Evolutionary conservation across 2,888 invertebrate species (phyloP).

Genomic region (Dicyrtoma fusca): DNA sequence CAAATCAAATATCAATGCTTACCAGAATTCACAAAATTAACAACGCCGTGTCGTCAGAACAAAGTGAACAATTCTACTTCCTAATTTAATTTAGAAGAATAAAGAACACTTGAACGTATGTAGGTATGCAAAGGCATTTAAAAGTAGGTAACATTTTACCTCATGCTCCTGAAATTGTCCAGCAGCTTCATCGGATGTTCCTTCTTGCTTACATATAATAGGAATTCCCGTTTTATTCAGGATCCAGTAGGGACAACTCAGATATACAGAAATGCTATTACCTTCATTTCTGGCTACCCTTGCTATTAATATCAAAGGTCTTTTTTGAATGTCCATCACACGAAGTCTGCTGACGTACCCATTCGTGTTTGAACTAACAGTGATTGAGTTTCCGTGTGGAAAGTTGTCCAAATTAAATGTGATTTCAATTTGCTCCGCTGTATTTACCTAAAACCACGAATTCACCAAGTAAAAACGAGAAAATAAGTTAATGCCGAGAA

Average conservation of each 20-base stretch:
- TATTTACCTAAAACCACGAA: slow-evolving; percentile 65
- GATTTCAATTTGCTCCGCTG: slow-evolving; percentile 73
- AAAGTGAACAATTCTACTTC: not conserved
- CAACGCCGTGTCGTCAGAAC: not conserved
- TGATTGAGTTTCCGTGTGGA: slow-evolving; percentile 70
- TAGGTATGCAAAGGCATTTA: too few relatives aligned
- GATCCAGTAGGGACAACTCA: slow-evolving; percentile 78
- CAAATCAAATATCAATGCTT: too few relatives aligned
- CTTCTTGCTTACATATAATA: slow-evolving; percentile 91
- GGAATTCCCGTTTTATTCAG: slow-evolving; percentile 95
- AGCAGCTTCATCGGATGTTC: slow-evolving; percentile 70
- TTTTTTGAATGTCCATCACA: slow-evolving; percentile 72
- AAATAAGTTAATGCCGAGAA: not conserved
- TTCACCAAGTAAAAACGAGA: too few relatives aligned
- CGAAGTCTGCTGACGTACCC: slow-evolving; percentile 71
- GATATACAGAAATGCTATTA: slow-evolving; percentile 66
- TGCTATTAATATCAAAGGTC: slow-evolving; percentile 76
- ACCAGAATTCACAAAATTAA: not conserved
- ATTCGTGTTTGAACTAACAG: slow-evolving; percentile 60
- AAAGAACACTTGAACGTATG: not conserved
- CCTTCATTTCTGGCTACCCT: slow-evolving; percentile 67
- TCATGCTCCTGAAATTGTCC: slow-evolving; percentile 96
- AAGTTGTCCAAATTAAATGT: slow-evolving; percentile 77
- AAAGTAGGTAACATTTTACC: slow-evolving; percentile 61
- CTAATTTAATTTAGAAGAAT: not conserved